Base-by-base conservation (phyloP, 2,888 invertebrate genomes). In the Schizotus pectinicornis region DNA sequence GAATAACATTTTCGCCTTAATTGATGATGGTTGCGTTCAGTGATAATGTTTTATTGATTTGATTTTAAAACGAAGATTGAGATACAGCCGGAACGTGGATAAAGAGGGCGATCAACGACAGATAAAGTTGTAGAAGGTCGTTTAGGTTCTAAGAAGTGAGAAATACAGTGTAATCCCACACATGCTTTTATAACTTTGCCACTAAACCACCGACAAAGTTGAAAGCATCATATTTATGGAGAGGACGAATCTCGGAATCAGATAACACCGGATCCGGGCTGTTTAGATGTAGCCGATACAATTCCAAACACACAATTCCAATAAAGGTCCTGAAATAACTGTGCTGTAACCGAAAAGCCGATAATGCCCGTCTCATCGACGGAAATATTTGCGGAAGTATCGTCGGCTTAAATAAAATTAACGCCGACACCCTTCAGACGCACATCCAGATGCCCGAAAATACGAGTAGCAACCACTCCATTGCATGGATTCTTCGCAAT, bases 111-210 rank as follows among this genome's bases (percentile, higher is more conserved):
- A 64, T 36, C 56, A 51, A 42, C 53, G 33, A 42, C 52, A 59
- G 56, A 59, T 61, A 61, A 61, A 62, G 61, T 64, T 63, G 64
- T 65, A 60, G 57, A 58, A 43, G 51, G 55, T 56, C 55, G 61
- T 60, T 64, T 65, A 53, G 63, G 61, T 61, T 58, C 56, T 61
- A 53, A 64, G 59, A 64, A 65, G 64, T 62, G 62, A 65, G 59
- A 65, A 67, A 66, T 64, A 58, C 61, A 59, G 42, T 61, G 67
- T 68, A 70, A 70, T 68, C 67, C 67, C 62, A 64, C 68, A 68
- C 68, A 69, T 66, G 63, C 68, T 67, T 68, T 68, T 69, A 70
- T 68, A 67, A 68, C 65, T 69, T 69, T 61, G 61, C 61, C 59
- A 58, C 62, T 63, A 67, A 62, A 64, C 63, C 63, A 59, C 55